A percentile compares a stretch with the other conserved stretches of the same genome.
Evolutionary conservation across 2,888 invertebrate genomes (phyloP).

Genomic region (Erannis defoliaria): DNA sequence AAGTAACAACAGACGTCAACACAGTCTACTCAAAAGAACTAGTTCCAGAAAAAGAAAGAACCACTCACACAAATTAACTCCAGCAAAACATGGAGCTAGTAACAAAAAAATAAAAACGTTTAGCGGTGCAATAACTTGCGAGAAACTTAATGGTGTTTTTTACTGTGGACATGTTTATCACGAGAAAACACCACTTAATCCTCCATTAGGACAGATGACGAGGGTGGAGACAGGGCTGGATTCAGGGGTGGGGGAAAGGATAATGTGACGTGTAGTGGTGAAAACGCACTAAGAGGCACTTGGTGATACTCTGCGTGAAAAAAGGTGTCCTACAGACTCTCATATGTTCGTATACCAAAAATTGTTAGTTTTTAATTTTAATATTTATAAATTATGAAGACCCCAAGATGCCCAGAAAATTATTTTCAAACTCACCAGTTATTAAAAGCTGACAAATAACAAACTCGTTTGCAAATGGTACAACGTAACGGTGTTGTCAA

Average conservation of each 20-base stretch:
- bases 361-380: too few relatives aligned
- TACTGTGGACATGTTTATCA: constrained; percentile 62
- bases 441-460: too few relatives aligned
- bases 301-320: background rate
- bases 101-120: constrained; percentile 36
- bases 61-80: constrained; percentile 35
- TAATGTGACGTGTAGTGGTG: constrained; percentile 35
- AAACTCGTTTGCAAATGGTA: too few relatives aligned
- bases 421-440: too few relatives aligned
- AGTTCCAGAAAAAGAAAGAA: constrained; percentile 11
- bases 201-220: constrained; percentile 61
- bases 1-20: constrained; percentile 7
- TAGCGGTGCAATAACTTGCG: constrained; percentile 39
- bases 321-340: too few relatives aligned
- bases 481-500: too few relatives aligned
- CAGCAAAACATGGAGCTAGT: constrained; percentile 17
- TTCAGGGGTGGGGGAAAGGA: constrained; percentile 36
- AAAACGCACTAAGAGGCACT: background rate
- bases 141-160: constrained; percentile 59
- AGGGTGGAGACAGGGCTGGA: constrained; percentile 58
- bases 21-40: constrained; percentile 6
- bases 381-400: too few relatives aligned
- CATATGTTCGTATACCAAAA: too few relatives aligned
- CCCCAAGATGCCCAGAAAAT: too few relatives aligned
- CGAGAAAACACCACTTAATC: constrained; percentile 61